Evolutionary conservation across 2,888 invertebrate genomes (phyloP).

Genomic region (Pollenia labialis): DNA sequence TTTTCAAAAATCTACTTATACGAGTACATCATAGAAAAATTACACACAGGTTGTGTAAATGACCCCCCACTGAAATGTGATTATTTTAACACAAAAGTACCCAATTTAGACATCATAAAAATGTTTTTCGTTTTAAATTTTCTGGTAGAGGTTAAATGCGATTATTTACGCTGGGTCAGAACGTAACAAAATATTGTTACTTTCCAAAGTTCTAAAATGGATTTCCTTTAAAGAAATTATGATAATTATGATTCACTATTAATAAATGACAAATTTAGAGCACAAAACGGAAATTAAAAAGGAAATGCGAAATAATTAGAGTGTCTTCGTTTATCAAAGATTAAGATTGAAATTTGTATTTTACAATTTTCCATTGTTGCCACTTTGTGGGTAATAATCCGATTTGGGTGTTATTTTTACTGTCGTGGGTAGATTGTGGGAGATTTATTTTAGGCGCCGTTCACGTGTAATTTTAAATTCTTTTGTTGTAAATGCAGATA

Average conservation of each 20-base stretch:
- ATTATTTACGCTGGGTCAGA: conserved; percentile 33
- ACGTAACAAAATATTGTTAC: neutral
- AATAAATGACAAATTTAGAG: conserved; percentile 4
- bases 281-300: conserved; percentile 1
- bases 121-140: conserved; percentile 24
- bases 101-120: conserved; percentile 26
- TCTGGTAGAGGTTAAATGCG: conserved; percentile 25
- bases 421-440: no score
- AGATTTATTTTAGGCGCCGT: no score
- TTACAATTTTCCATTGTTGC: no score
- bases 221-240: conserved; percentile 28
- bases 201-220: conserved; percentile 35
- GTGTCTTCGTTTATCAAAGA: no score
- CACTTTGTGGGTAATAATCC: no score
- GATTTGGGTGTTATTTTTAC: no score
- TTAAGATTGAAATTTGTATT: no score
- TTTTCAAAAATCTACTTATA: conserved; percentile 11
- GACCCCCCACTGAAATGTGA: conserved; percentile 48
- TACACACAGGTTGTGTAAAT: conserved; percentile 47
- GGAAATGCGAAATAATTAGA: no score
- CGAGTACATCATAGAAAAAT: neutral
- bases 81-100: conserved; percentile 52
- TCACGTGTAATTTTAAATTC: no score
- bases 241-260: conserved; percentile 1
- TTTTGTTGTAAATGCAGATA: no score